Percentiles rank a stretch among this genome's conserved stretches.
Conservation (phyloP, 2,888 invertebrate species). For the Seira sanloemensis region DNA sequence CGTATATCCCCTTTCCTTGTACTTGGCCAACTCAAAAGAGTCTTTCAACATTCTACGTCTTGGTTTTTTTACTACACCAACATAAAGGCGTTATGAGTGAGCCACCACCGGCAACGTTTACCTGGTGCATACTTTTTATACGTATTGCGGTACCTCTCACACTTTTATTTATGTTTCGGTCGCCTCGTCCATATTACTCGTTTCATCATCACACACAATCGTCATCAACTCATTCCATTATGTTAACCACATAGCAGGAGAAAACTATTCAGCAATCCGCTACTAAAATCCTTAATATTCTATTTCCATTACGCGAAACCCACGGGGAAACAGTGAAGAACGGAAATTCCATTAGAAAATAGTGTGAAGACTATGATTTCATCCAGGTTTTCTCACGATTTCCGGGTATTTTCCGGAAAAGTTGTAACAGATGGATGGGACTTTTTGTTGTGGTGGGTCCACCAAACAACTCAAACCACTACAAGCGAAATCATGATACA, state of each 20-base stretch:
- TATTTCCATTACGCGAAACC: constrained; percentile 48
- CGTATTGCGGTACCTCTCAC: no score
- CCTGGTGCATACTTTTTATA: not conserved
- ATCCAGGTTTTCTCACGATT: constrained; percentile 37
- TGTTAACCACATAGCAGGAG: not conserved
- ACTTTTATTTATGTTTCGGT: not conserved
- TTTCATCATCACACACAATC: constrained; percentile 8
- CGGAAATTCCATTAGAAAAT: constrained; percentile 64
- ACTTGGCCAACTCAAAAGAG: no score
- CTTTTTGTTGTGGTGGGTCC: constrained; percentile 24
- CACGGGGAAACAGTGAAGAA: constrained; percentile 27
- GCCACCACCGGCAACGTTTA: not conserved
- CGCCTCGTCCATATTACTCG: not conserved
- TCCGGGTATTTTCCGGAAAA: constrained; percentile 60
- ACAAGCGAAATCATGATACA: constrained; percentile 15
- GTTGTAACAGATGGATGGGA: constrained; percentile 57
- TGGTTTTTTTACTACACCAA: not conserved
- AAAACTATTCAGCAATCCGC: constrained; percentile 55
- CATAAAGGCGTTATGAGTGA: no score
- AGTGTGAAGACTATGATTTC: constrained; percentile 33
- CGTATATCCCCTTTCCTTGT: no score
- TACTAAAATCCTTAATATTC: constrained; percentile 63
- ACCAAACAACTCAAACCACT: constrained; percentile 10
- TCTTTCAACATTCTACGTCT: not conserved
- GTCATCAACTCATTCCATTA: not conserved